phyloP scores from a whole-genome alignment of 2,113 vertebrate genomes.

The Pseudonaja textilis region DNA sequence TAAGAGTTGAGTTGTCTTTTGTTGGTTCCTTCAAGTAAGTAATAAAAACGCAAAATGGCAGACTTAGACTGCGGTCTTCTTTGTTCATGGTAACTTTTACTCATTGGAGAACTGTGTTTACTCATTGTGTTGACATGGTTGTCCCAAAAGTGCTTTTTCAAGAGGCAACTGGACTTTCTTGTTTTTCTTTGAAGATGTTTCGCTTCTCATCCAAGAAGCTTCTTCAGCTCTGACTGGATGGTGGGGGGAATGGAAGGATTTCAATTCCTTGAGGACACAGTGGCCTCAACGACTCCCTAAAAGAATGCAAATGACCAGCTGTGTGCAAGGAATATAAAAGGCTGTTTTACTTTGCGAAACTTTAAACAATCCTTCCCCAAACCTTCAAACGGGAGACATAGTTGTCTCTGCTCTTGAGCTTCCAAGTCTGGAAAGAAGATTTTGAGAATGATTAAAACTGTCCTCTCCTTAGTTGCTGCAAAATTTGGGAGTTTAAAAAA shows the following conservation, averaged over 20 bases:
- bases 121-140: too few species aligned
- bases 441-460: neutral
- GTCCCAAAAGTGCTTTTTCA: too few species aligned
- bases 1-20: neutral
- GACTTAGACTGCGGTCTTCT: neutral
- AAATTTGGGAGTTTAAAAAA: neutral
- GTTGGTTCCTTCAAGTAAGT: neutral
- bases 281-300: too few species aligned
- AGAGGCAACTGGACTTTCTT: too few species aligned
- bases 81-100: neutral
- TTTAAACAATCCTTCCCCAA: neutral
- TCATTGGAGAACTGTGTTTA: neutral
- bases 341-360: neutral
- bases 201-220: too few species aligned
- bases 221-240: too few species aligned
- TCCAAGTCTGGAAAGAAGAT: neutral
- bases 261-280: too few species aligned
- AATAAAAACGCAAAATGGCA: neutral
- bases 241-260: too few species aligned
- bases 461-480: neutral
- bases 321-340: too few species aligned
- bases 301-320: too few species aligned
- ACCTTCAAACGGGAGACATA: neutral
- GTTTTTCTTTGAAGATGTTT: too few species aligned
- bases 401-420: neutral